Evolutionary conservation across 2,797 vertebrate species (phyloP).

Genomic region (Coregonus suidteri): DNA sequence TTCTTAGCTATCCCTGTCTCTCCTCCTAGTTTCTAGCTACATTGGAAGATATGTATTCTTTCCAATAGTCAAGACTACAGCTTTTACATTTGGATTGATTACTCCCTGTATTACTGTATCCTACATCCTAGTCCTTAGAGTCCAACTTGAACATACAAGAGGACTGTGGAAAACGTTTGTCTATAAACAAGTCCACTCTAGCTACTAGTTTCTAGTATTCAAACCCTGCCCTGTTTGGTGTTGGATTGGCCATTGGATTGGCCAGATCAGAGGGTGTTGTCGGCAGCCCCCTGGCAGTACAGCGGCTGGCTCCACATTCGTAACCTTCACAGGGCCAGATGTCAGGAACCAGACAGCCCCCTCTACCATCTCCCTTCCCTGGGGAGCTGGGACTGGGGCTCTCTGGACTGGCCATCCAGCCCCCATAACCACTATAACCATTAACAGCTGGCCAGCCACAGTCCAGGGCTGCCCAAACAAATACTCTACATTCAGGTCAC

Average conservation of each 20-base stretch:
- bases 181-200: not conserved
- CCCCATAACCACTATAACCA: slow-evolving; percentile 1
- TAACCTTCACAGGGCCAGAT: not conserved
- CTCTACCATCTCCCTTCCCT: not conserved
- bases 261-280: not conserved
- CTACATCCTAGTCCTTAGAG: not conserved
- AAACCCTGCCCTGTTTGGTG: not conserved
- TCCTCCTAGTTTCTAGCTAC: not conserved
- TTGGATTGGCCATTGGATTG: no score
- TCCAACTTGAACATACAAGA: not conserved
- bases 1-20: not conserved
- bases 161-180: not conserved
- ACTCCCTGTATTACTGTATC: not conserved
- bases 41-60: not conserved
- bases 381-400: not conserved
- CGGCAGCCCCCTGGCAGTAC: not conserved
- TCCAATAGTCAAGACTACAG: not conserved
- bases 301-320: no score
- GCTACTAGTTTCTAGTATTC: no score
- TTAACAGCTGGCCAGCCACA: not conserved
- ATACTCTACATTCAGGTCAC: not conserved
- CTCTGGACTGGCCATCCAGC: not conserved
- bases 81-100: not conserved
- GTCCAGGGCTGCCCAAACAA: not conserved
- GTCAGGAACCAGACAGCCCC: not conserved